Evolutionary conservation across 2,797 vertebrate species (phyloP).

Genomic region (Thaleichthys pacificus): DNA sequence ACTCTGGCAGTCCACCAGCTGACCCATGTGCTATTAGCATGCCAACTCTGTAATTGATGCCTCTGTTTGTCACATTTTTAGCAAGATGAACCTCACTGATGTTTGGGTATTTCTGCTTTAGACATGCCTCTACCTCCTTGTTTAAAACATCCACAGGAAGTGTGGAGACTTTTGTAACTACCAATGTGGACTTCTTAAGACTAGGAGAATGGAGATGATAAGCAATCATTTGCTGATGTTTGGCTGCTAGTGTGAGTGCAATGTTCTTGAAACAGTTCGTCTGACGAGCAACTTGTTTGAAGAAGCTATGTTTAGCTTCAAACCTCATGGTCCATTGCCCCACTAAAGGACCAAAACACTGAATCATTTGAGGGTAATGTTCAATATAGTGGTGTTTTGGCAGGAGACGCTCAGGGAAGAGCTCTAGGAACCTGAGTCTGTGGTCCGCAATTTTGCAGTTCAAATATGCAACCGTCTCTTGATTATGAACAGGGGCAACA

Average conservation of each 20-base stretch:
- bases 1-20: too few relatives aligned
- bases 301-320: slow-evolving; percentile 36
- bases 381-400: slow-evolving; percentile 8
- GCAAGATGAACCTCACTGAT: too few relatives aligned
- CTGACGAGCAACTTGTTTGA: slow-evolving; percentile 39
- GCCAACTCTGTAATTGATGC: too few relatives aligned
- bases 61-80: too few relatives aligned
- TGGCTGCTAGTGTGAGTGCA: slow-evolving; percentile 34
- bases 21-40: too few relatives aligned
- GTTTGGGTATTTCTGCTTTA: slow-evolving; percentile 48
- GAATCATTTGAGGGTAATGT: slow-evolving; percentile 32
- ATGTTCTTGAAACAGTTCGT: slow-evolving; percentile 42
- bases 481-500: too few relatives aligned
- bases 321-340: slow-evolving; percentile 29
- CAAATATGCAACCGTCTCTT: too few relatives aligned
- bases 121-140: slow-evolving; percentile 40
- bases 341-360: slow-evolving; percentile 33
- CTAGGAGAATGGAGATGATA: slow-evolving; percentile 26
- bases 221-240: slow-evolving; percentile 1
- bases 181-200: slow-evolving; percentile 37
- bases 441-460: too few relatives aligned
- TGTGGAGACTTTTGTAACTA: slow-evolving; percentile 42
- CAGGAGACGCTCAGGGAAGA: too few relatives aligned
- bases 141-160: slow-evolving; percentile 41
- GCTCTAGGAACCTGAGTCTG: too few relatives aligned